These are phyloP conservation scores for Hirundo rustica DNA, from an alignment of 2,797 vertebrate genomes.

Conservation along the genomic window DNA sequence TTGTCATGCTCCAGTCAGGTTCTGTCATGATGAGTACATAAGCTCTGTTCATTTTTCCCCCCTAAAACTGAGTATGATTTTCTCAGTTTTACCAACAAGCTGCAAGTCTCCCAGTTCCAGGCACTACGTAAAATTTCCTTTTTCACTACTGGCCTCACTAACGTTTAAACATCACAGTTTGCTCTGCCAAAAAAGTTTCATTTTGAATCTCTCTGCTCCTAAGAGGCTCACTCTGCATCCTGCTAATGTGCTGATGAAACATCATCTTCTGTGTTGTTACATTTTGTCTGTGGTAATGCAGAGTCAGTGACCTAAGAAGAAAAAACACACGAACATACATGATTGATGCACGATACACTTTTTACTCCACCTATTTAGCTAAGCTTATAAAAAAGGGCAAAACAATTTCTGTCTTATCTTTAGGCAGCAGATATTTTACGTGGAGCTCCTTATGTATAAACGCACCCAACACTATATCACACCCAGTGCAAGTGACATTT, in stretches of 20 bases:
- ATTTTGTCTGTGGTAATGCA: background rate
- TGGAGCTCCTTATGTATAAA: background rate
- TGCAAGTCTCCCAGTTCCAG: background rate
- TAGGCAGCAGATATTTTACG: background rate
- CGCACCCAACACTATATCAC: fast-evolving
- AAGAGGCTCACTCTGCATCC: background rate
- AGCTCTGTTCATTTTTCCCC: background rate
- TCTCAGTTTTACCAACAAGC: background rate
- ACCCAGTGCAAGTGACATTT: background rate
- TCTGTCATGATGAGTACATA: background rate
- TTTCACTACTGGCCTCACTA: background rate
- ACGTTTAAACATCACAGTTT: background rate
- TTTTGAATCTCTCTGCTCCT: background rate
- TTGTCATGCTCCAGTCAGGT: background rate
- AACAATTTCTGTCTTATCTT: background rate
- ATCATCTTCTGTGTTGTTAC: background rate
- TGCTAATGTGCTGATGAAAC: background rate
- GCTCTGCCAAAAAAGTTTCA: background rate
- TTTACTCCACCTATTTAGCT: background rate
- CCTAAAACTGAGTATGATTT: background rate
- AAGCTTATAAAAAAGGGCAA: background rate
- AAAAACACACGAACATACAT: background rate
- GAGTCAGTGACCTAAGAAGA: background rate
- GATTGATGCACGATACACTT: background rate
- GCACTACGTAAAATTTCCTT: background rate